A percentile compares a stretch with the other conserved stretches of the same genome.
phyloP scores from a whole-genome alignment of 2,113 vertebrate species.

The Bos indicus region DNA sequence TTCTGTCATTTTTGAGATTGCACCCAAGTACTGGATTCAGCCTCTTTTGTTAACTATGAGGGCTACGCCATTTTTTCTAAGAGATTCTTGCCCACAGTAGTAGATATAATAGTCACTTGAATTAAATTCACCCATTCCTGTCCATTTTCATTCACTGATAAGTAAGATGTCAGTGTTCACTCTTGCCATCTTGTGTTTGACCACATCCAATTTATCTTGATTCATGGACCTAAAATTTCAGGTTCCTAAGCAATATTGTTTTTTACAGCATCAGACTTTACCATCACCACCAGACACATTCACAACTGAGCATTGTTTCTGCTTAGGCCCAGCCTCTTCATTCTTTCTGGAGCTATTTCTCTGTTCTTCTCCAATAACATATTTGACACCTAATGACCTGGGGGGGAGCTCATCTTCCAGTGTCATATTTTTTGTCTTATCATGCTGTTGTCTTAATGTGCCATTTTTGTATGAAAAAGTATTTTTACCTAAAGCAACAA shows the following conservation, averaged over 20 bases:
- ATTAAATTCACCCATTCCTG: background rate
- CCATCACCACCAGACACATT: background rate
- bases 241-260: background rate
- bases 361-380: background rate
- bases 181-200: background rate
- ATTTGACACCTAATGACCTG: background rate
- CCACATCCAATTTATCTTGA: background rate
- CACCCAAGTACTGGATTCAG: background rate
- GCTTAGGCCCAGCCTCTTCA: background rate
- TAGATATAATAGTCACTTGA: background rate
- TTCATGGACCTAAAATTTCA: background rate
- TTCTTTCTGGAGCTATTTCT: background rate
- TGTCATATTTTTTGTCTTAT: background rate
- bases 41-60: background rate
- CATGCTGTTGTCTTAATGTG: background rate
- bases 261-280: background rate
- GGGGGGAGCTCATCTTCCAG: background rate
- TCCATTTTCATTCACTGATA: background rate
- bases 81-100: background rate
- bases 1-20: background rate
- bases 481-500: background rate
- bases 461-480: background rate
- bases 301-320: background rate
- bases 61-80: background rate
- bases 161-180: background rate